These are phyloP conservation scores for Lepilemur septentrionalis DNA, from an alignment of 2,797 vertebrate species.

Conservation along the genomic window DNA sequence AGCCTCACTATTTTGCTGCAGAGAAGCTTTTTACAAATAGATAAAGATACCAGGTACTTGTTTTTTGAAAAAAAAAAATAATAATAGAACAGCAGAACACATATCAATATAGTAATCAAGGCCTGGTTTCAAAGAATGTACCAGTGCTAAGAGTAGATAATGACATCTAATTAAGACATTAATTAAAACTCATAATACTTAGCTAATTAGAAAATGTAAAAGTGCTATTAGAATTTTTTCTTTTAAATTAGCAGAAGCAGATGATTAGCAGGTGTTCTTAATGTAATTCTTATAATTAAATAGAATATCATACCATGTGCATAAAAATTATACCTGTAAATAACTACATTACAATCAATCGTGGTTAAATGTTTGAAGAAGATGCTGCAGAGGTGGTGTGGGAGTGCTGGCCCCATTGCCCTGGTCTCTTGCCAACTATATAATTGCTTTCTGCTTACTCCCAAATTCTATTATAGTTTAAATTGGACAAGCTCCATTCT, in stretches of 20 bases:
- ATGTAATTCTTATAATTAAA: neutral
- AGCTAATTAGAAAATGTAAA: conserved; percentile 76
- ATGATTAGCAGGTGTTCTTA: conserved; percentile 57
- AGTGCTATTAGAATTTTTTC: conserved; percentile 70
- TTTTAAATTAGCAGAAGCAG: conserved; percentile 51
- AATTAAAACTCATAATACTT: conserved; percentile 81
- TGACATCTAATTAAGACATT: conserved; percentile 81
- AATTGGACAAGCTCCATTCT: conserved; percentile 28
- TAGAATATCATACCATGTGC: neutral
- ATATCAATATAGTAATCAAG: conserved; percentile 26
- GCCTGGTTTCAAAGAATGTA: neutral
- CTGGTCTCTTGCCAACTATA: neutral
- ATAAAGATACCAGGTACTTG: neutral
- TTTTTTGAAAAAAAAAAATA: neutral
- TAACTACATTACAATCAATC: neutral
- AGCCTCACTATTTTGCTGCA: neutral
- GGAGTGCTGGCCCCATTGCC: neutral
- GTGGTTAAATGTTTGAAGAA: conserved; percentile 16
- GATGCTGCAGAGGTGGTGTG: neutral
- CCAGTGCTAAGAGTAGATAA: conserved; percentile 53
- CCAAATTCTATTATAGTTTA: neutral
- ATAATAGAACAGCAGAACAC: neutral
- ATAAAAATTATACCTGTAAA: conserved; percentile 21
- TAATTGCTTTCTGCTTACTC: conserved; percentile 27
- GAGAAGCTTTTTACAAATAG: neutral